Base-by-base conservation (phyloP, 1,140 invertebrate species). In the Brachionus plicatilis region DNA sequence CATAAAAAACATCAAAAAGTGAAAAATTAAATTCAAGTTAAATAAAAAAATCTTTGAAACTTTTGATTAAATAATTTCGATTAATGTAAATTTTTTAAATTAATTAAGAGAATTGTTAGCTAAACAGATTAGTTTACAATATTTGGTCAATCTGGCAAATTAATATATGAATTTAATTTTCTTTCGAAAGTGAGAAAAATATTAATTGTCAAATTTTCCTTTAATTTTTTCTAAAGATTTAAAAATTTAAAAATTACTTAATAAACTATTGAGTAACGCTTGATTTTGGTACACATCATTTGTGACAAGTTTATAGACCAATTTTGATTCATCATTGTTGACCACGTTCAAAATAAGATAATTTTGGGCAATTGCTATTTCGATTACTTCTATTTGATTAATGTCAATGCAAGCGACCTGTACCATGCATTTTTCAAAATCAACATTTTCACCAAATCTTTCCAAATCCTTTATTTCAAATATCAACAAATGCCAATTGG, bases 351-450 rank as follows among this genome's bases (percentile, higher is more conserved):
- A 27, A 76, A 76, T 24, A 9, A 76, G 12, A 76, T 76, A 76
- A 76, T 76, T 76, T 29, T 76, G 72, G 24, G 24, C 1, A 50
- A 50, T 20, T 27, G 43, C 72, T 37, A 76, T 47, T 76, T 76
- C 72, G 50, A 76, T 76, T 50, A 50, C 12, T 76, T 76, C 72
- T 27, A 76, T 76, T 50, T 76, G 72, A 76, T 50, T 76, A 14
- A 76, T 76, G 20, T 76, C 72, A 27, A 76, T 76, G 14, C 20
- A 27, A 50, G 24, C 72, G 5, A 50, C 20, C 43, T 76, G 43
- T 11, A 47, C 24, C 11, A 76, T 27, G 27, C 43, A 76, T 76
- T 53, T 47, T 50, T 76, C 72, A 76, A 76, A 76, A 29, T 76
- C 72, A 29, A 33, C 41, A 50, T 76, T 53, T 27, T 27, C n/a